These are phyloP conservation scores for Drosophila fungiperda DNA, from an alignment of 2,888 invertebrate genomes.

Conservation along the genomic window DNA sequence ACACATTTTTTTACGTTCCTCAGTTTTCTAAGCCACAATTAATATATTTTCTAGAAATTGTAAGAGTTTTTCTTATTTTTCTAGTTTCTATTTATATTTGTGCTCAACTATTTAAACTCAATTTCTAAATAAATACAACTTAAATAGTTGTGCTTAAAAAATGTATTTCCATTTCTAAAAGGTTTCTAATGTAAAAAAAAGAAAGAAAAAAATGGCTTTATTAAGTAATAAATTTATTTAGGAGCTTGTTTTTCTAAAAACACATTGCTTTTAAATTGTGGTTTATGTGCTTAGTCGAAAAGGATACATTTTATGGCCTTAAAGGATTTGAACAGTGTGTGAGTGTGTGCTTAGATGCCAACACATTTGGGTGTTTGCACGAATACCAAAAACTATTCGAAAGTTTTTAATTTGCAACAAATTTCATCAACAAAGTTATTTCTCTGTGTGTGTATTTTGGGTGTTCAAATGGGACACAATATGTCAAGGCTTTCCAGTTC, in stretches of 20 bases:
- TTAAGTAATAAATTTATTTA: conserved; percentile 43
- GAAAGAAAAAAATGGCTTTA: conserved; percentile 7
- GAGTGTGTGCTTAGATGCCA: neutral
- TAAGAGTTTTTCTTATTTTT: neutral
- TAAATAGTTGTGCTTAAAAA: neutral
- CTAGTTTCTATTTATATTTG: neutral
- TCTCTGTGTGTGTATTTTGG: conserved; percentile 2
- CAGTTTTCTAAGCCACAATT: neutral
- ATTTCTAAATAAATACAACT: too few species aligned
- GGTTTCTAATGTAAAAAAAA: neutral
- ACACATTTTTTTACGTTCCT: neutral
- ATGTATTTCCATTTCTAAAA: neutral
- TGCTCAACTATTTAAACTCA: neutral
- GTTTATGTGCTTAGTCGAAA: conserved; percentile 33
- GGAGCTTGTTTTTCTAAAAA: conserved; percentile 10
- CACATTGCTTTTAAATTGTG: conserved; percentile 20
- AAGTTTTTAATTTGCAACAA: conserved; percentile 49
- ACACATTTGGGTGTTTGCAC: conserved; percentile 5
- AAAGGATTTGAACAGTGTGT: conserved; percentile 16
- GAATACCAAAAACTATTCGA: conserved; percentile 44
- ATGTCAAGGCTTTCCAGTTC: conserved; percentile 17
- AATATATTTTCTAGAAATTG: neutral
- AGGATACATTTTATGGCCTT: conserved; percentile 26
- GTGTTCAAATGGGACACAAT: conserved; percentile 29
- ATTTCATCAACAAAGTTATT: conserved; percentile 55